Evolutionary conservation across 2,888 invertebrate species (phyloP), one percentile per base, ranked within the genome.

Genomic region (Epirrhoe alternata): DNA sequence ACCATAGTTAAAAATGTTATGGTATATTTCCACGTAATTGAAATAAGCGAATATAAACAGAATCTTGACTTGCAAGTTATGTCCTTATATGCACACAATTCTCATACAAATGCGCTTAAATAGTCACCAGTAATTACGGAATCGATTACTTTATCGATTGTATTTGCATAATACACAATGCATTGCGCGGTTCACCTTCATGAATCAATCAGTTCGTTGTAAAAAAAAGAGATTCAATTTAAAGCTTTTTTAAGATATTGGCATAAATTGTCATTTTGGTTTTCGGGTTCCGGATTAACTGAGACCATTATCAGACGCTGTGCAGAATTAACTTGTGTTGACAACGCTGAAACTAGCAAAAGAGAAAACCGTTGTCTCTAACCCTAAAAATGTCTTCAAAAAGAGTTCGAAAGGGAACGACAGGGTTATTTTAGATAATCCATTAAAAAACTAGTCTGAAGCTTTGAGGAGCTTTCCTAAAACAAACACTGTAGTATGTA

Each of bases 101-200:
- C 61, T 35, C 50, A 58, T 58, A 61, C 60, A 65, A 61, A 58
- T 66, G 45, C n/a, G 38, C 55, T 30, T 51, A 58, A 45, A 62
- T 55, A 54, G 56, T 33, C 45, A 16, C 58, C 16, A 31, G 45
- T 66, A 35, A 58, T 66, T 57, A 58, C 54, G 35, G 51, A 57
- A 52, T 63, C 52, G 17, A 63, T 52, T 57, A 57, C 33, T 49
- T 31, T 57, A 51, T 31, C 7, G 24, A 45, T 33, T 24, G 38
- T 54, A 64, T 61, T 59, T 51, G 42, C 55, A 63, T 57, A 51
- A 59, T 50, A 55, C 35, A 51, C 42, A 51, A 33, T 66, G 42
- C 58, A 30, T 17, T 54, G 35, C 30, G 57, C 24, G 24, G 63
- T 52, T 67, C 10, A 59, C 62, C 62, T 66, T 59, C 47, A 58